A percentile compares a stretch with the other conserved stretches of the same genome.
Evolutionary conservation across 2,113 vertebrate genomes (phyloP).

Genomic region (Amphiprion percula): DNA sequence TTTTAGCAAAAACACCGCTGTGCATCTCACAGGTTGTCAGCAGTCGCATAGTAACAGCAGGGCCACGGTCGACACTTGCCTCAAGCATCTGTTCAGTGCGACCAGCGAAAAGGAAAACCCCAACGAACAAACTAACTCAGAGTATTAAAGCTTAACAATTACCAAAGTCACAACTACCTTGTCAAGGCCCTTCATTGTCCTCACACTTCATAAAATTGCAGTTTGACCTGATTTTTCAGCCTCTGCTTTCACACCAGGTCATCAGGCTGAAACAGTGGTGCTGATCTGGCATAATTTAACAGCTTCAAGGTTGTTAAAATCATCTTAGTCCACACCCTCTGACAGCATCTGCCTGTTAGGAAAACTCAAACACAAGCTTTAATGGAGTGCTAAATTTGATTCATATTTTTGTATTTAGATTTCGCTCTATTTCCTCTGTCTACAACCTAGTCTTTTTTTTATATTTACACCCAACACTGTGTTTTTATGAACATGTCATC

Average conservation of each 20-base stretch:
- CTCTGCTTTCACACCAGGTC: conserved; percentile 20
- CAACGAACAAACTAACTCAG: conserved; percentile 21
- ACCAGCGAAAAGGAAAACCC: conserved; percentile 31
- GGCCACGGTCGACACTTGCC: background rate
- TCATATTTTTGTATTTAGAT: background rate
- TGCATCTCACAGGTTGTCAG: conserved; percentile 48
- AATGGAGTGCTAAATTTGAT: background rate
- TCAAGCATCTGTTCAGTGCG: conserved; percentile 42
- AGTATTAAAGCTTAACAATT: conserved; percentile 3
- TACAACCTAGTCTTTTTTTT: background rate
- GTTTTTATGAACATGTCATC: background rate
- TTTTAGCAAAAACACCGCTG: conserved; percentile 20
- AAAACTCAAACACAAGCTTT: background rate
- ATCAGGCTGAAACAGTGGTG: conserved; percentile 2
- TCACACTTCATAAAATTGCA: background rate
- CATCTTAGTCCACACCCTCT: background rate
- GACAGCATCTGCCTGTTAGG: background rate
- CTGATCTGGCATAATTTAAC: background rate
- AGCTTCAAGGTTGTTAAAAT: background rate
- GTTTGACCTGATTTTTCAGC: background rate
- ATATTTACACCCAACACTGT: background rate
- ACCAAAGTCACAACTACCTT: conserved; percentile 32
- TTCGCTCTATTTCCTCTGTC: background rate
- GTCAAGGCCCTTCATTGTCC: conserved; percentile 13
- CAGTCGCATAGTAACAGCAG: conserved; percentile 34